Conservation (phyloP, 2,113 vertebrate species). For the Hippocampus mohnikei region DNA sequence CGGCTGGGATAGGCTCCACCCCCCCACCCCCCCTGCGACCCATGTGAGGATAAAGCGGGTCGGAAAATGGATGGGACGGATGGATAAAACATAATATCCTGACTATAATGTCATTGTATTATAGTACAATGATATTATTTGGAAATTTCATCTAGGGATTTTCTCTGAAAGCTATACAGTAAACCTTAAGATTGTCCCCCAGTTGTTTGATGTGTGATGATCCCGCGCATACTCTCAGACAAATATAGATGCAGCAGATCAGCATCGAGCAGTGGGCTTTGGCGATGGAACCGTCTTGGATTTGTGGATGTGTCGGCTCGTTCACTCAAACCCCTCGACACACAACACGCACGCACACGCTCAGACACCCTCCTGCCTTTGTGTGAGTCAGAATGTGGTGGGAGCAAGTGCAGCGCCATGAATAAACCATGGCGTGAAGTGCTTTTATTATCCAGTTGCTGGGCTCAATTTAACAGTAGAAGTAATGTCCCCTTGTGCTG, state of each 20-base stretch:
- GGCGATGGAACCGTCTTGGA: constrained; percentile 8
- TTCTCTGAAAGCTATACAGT: constrained; percentile 11
- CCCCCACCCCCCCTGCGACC: no score
- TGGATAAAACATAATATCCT: not conserved
- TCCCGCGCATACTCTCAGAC: constrained; percentile 8
- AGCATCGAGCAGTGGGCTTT: constrained; percentile 15
- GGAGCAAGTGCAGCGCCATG: constrained; percentile 36
- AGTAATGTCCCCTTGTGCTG: constrained; percentile 13
- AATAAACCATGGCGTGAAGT: constrained; percentile 52
- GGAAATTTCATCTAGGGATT: constrained; percentile 10
- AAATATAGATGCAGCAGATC: constrained; percentile 15
- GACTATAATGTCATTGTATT: not conserved
- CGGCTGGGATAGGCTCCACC: no score
- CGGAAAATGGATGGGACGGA: no score
- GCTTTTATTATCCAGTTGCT: constrained; percentile 38
- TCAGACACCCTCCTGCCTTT: constrained; percentile 6
- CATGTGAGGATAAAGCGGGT: no score
- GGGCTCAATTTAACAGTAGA: constrained; percentile 27
- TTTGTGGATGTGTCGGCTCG: constrained; percentile 19
- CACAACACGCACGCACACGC: not conserved
- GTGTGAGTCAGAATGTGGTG: constrained; percentile 18
- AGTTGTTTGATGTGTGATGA: constrained; percentile 11
- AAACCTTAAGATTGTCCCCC: constrained; percentile 16
- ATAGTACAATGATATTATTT: not conserved
- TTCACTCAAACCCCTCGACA: not conserved